These are phyloP conservation scores for Azorinus chamasolen DNA, from an alignment of 2,888 invertebrate genomes.

Conservation along the genomic window DNA sequence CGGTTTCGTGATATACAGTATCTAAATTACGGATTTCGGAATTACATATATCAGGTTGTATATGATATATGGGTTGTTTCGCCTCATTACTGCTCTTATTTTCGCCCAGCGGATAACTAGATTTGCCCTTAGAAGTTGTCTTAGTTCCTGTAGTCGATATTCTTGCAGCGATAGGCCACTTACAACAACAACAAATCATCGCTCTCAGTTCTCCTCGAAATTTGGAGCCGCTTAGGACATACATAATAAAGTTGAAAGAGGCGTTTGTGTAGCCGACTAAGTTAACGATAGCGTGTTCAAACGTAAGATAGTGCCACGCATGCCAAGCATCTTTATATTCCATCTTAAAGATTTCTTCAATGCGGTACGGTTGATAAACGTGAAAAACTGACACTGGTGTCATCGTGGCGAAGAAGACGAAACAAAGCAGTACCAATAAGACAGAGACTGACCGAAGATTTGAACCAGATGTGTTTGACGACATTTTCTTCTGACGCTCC, in stretches of 20 bases:
- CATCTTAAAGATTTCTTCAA: conserved; percentile 14
- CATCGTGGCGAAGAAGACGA: conserved; percentile 45
- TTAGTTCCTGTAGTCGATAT: too few species aligned
- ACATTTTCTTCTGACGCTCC: conserved; percentile 23
- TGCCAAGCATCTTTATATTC: conserved; percentile 28
- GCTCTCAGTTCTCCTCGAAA: conserved; percentile 36
- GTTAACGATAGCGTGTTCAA: conserved; percentile 41
- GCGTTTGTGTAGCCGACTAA: conserved; percentile 52
- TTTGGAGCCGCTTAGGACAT: conserved; percentile 51
- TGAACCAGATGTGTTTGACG: conserved; percentile 1
- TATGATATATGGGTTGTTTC: too few species aligned
- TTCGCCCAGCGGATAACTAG: too few species aligned
- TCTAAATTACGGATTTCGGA: too few species aligned
- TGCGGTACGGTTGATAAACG: conserved; percentile 25
- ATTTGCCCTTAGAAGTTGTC: too few species aligned
- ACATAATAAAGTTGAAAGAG: conserved; percentile 50
- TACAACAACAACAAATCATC: conserved; percentile 17
- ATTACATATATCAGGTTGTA: too few species aligned
- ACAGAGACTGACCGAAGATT: conserved; percentile 38
- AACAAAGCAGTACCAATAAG: conserved; percentile 32
- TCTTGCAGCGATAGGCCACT: too few species aligned
- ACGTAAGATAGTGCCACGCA: conserved; percentile 36
- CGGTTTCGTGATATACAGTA: too few species aligned
- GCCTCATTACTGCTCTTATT: too few species aligned
- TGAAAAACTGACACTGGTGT: conserved; percentile 34